These are phyloP conservation scores for Calosoma granatense DNA, from an alignment of 1,140 invertebrate genomes.

Conservation along the genomic window DNA sequence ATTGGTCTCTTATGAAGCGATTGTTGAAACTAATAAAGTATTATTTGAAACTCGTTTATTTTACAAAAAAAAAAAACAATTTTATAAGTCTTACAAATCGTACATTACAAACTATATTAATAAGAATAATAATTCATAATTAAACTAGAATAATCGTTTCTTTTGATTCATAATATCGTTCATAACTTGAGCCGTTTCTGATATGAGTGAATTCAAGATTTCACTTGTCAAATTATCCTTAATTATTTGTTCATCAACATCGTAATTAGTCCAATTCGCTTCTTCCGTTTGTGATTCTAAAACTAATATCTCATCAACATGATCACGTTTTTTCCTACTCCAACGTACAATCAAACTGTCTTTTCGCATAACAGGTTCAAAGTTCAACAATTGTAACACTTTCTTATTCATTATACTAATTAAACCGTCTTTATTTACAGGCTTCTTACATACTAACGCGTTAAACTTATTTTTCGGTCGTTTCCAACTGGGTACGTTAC, in stretches of 20 bases:
- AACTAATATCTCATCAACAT: conserved; percentile 60
- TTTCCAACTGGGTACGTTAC: conserved; percentile 34
- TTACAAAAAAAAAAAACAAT: no score
- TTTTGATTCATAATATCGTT: not conserved
- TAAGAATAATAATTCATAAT: no score
- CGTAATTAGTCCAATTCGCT: conserved; percentile 59
- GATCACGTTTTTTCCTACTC: conserved; percentile 57
- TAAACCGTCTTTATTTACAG: conserved; percentile 35
- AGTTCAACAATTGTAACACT: conserved; percentile 44
- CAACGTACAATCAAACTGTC: conserved; percentile 53
- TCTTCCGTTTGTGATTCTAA: conserved; percentile 60
- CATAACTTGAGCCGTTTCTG: conserved; percentile 42
- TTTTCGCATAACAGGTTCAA: conserved; percentile 40
- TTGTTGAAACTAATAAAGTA: no score
- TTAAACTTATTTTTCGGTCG: conserved; percentile 36
- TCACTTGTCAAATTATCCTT: conserved; percentile 55
- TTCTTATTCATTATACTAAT: conserved; percentile 43
- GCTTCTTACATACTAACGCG: conserved; percentile 30
- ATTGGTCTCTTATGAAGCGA: no score
- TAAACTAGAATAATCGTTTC: no score
- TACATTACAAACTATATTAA: no score
- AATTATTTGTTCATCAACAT: conserved; percentile 55
- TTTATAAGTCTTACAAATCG: no score
- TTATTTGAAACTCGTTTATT: no score
- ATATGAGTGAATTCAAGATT: conserved; percentile 50